Evolutionary conservation across 2,797 vertebrate genomes (phyloP), one percentile per base, ranked within the genome.

Genomic region (Podarcis siculus): DNA sequence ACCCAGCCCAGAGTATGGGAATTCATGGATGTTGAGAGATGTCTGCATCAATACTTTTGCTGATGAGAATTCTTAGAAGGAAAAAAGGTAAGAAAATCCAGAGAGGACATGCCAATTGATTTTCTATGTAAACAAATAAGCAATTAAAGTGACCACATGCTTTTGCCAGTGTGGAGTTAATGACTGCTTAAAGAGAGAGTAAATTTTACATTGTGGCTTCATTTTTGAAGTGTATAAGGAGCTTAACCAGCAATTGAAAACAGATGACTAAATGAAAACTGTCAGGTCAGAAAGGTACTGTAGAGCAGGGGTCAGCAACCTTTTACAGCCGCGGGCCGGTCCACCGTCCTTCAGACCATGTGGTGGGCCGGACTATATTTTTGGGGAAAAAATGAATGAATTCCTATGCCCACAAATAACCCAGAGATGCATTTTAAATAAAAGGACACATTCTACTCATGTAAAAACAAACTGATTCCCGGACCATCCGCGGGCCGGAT

Each of bases 91-190:
- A 93, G 89, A 93, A 55, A 93, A 93, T 91, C 95, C 87, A 90
- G 89, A 94, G 95, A 94, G 89, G 76, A 66, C 5, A 1, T 21
- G 84, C 83, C 93, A 96, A 97, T 95, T 96, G 95, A 95, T 96
- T 96, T 95, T 94, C 90, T 92, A 90, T 94, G 96, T 94, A 96
- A 96, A 97, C 94, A 96, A 95, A 86, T 90, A 94, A 95, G 90
- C 89, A 94, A 91, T 92, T 96, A 95, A 94, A 96, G 91, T 92
- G 94, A 92, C 94, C 93, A 92, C 13, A 39, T 93, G 94, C 71
- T 95, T 94, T 95, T 93, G 91, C 92, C 93, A 4, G 37, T 92
- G 90, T 83, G 45, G 92, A 95, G 91, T 90, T 96, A 95, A 96
- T 89, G 91, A 95, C 87, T 75, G 91, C 92, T 95, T 91, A 88